Evolutionary conservation across 2,888 invertebrate genomes (phyloP).

Genomic region (Caradrina kadenii): DNA sequence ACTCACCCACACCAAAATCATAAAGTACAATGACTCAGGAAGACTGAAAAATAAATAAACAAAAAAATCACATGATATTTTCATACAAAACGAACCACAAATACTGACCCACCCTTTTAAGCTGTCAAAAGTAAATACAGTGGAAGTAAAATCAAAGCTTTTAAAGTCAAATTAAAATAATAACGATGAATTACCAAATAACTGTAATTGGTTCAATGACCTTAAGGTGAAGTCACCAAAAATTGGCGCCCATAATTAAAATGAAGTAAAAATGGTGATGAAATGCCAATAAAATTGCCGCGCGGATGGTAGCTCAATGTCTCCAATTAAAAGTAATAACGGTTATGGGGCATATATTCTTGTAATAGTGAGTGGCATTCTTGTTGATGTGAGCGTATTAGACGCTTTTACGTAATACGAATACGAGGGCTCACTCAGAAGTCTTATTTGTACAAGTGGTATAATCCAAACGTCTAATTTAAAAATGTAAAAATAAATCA

Average conservation of each 20-base stretch:
- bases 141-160: slow-evolving; percentile 29
- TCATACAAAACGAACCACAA: background rate
- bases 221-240: slow-evolving; percentile 61
- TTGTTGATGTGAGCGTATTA: slow-evolving; percentile 20
- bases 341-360: slow-evolving; percentile 40
- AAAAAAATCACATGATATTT: background rate
- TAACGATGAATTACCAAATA: slow-evolving; percentile 46
- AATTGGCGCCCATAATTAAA: slow-evolving; percentile 69
- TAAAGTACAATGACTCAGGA: slow-evolving; percentile 37
- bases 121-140: slow-evolving; percentile 39
- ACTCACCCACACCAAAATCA: slow-evolving; percentile 23
- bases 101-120: slow-evolving; percentile 14
- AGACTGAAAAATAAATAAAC: background rate
- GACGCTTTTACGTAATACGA: slow-evolving; percentile 17
- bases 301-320: slow-evolving; percentile 61
- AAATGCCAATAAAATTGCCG: slow-evolving; percentile 72
- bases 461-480: no score
- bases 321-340: slow-evolving; percentile 63
- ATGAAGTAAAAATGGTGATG: slow-evolving; percentile 62
- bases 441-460: no score
- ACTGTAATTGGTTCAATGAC: slow-evolving; percentile 57
- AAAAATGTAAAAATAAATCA: no score
- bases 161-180: slow-evolving; percentile 60
- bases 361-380: slow-evolving; percentile 26
- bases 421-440: slow-evolving; percentile 1